Evolutionary conservation across 2,888 invertebrate species (phyloP).

Genomic region (Folsomia candida): DNA sequence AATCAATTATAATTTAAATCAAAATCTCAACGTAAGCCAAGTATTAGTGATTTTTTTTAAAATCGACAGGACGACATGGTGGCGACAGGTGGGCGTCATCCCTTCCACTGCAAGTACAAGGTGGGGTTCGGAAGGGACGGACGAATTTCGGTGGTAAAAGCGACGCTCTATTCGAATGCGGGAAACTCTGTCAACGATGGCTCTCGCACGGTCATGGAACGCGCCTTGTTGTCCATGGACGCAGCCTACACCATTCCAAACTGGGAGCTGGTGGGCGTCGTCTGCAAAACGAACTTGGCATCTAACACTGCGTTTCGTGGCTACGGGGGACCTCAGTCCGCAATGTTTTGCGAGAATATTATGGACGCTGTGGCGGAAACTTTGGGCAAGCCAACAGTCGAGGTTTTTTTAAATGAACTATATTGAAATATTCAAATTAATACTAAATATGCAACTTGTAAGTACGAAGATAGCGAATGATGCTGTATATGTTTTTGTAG

Average conservation of each 20-base stretch:
- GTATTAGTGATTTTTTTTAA: too few relatives aligned
- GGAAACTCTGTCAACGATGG: conserved; percentile 82
- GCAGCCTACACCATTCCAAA: conserved; percentile 68
- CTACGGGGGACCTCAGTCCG: conserved; percentile 87
- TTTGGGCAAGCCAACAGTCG: conserved; percentile 62
- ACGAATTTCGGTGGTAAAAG: conserved; percentile 68
- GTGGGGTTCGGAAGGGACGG: conserved; percentile 75
- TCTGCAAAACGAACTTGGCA: conserved; percentile 84
- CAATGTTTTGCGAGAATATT: conserved; percentile 78
- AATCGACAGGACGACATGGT: conserved; percentile 94
- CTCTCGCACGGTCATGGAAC: conserved; percentile 72
- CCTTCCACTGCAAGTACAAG: conserved; percentile 81
- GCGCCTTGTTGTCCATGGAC: conserved; percentile 78
- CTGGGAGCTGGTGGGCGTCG: conserved; percentile 53
- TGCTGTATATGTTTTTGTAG: conserved; percentile 61
- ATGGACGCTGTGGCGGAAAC: conserved; percentile 72
- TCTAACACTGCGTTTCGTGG: conserved; percentile 93
- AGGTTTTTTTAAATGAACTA: neutral
- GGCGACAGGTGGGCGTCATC: conserved; percentile 83
- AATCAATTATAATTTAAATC: too few relatives aligned
- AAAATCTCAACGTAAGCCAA: too few relatives aligned
- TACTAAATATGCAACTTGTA: too few relatives aligned
- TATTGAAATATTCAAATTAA: neutral
- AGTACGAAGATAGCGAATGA: neutral
- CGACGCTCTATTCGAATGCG: conserved; percentile 75